phyloP scores from a whole-genome alignment of 2,888 invertebrate species.

The Yponomeuta sedellus region DNA sequence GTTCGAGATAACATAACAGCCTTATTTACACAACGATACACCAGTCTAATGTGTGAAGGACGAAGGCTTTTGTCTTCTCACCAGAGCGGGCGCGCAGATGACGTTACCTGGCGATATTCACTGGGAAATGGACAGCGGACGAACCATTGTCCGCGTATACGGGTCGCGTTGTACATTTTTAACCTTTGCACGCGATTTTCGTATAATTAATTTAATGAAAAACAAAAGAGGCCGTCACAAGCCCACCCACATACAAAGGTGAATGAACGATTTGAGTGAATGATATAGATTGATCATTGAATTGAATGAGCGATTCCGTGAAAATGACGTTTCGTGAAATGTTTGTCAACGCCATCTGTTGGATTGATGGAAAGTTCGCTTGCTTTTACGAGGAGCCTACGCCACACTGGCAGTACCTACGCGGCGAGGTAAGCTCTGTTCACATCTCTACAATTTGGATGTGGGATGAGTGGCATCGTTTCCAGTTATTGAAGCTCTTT shows the following conservation, averaged over 20 bases:
- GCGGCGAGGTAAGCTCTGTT: too few species aligned
- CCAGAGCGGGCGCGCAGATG: constrained; percentile 47
- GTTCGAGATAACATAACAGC: constrained; percentile 43
- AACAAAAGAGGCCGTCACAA: neutral
- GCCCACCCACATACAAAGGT: constrained; percentile 1
- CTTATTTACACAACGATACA: constrained; percentile 56
- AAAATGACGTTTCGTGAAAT: neutral
- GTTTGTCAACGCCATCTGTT: neutral
- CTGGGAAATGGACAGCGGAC: constrained; percentile 9
- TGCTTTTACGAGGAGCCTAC: too few species aligned
- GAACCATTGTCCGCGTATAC: constrained; percentile 35
- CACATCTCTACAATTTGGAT: too few species aligned
- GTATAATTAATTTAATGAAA: constrained; percentile 5
- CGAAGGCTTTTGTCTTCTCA: constrained; percentile 59
- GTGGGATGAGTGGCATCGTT: too few species aligned
- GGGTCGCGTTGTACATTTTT: constrained; percentile 22
- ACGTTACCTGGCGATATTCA: constrained; percentile 44
- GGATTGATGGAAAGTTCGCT: neutral
- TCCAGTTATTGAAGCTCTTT: too few species aligned
- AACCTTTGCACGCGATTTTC: constrained; percentile 10
- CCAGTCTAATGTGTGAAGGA: constrained; percentile 69
- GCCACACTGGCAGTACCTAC: too few species aligned
- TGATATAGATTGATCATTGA: neutral
- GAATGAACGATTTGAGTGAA: constrained; percentile 10
- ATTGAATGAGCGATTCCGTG: neutral